Percentiles rank a stretch among this genome's conserved stretches.
Conservation (phyloP, 2,797 vertebrate genomes). For the Atherinosoma microstoma region DNA sequence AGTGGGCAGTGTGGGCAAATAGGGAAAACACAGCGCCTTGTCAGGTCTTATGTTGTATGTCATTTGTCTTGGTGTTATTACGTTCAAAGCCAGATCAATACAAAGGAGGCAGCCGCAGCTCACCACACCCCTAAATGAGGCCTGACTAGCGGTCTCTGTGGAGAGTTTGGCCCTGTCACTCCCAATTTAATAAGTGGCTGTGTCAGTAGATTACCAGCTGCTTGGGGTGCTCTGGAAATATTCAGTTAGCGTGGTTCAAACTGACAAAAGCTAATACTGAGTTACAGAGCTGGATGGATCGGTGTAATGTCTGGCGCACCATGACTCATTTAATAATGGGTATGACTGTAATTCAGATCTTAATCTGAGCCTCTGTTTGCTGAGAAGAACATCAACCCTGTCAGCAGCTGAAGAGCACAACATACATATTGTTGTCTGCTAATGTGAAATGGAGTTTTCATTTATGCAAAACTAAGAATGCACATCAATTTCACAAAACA, state of each 20-base stretch:
- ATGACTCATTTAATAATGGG: conserved; percentile 69
- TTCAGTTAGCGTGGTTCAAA: conserved; percentile 67
- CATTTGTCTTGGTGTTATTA: conserved; percentile 79
- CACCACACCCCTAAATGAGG: conserved; percentile 67
- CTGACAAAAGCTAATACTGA: conserved; percentile 75
- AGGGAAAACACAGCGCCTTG: conserved; percentile 64
- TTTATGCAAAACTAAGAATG: neutral
- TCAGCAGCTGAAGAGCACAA: conserved; percentile 41
- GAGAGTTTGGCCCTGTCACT: conserved; percentile 77
- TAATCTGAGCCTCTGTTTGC: conserved; percentile 41
- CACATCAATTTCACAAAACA: neutral
- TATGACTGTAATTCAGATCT: conserved; percentile 57
- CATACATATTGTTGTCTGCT: conserved; percentile 9
- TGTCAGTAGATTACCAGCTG: conserved; percentile 74
- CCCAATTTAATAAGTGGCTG: conserved; percentile 74
- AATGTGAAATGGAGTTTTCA: neutral
- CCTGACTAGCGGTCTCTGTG: conserved; percentile 71
- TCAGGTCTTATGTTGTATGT: conserved; percentile 68
- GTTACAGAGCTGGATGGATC: conserved; percentile 46
- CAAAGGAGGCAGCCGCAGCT: conserved; percentile 52
- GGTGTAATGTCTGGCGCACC: conserved; percentile 53
- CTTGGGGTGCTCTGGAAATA: conserved; percentile 70
- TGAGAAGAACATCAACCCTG: conserved; percentile 40
- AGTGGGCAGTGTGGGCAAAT: conserved; percentile 60
- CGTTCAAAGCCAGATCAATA: conserved; percentile 74